These are phyloP conservation scores for Cerceris ruficornis DNA, from an alignment of 2,888 invertebrate species.

Conservation along the genomic window DNA sequence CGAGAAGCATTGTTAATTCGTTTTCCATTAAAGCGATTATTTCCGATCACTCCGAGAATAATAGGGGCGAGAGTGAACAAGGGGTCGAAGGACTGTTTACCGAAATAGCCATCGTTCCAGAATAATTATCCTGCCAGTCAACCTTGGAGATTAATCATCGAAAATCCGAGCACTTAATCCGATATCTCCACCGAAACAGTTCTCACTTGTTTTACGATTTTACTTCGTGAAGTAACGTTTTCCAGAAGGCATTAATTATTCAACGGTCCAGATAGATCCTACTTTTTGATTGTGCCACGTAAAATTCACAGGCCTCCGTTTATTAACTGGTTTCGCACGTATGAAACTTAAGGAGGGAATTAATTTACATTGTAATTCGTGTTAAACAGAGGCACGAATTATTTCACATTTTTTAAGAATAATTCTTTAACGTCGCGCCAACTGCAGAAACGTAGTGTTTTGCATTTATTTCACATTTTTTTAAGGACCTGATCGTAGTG, in stretches of 20 bases:
- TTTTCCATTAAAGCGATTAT: too few species aligned
- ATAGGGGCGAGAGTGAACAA: neutral
- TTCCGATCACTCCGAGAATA: neutral
- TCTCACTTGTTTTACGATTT: neutral
- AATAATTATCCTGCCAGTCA: constrained; percentile 4
- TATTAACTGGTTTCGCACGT: neutral
- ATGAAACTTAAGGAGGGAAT: neutral
- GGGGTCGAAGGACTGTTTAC: neutral
- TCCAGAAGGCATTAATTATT: constrained; percentile 14
- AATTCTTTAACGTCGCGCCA: neutral
- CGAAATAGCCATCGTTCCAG: too few species aligned
- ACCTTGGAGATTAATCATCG: constrained; percentile 9
- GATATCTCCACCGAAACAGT: constrained; percentile 11
- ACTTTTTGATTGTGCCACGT: neutral
- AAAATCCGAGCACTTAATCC: constrained; percentile 16
- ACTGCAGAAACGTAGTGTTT: neutral
- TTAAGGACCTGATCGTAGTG: too few species aligned
- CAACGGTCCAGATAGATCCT: neutral
- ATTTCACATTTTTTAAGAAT: neutral
- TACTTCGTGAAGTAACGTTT: neutral
- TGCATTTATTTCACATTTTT: neutral
- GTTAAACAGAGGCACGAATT: too few species aligned
- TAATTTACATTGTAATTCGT: neutral
- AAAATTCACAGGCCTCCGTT: neutral
- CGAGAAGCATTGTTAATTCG: too few species aligned